phyloP scores from a whole-genome alignment of 2,113 vertebrate species.

The zebrafish (Danio rerio) region GRCz12tu NC_133188.1:39832001-39832500 shows the following conservation, averaged over 20 bases:
- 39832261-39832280: not conserved
- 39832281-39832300: not conserved
- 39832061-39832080: too few species aligned
- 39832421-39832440: constrained; percentile 17
- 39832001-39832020: too few species aligned
- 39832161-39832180: not conserved
- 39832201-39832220: not conserved
- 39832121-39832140: not conserved
- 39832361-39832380: constrained; percentile 56
- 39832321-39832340: constrained; percentile 48
- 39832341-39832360: constrained; percentile 52
- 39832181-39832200: constrained; percentile 6
- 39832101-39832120: not conserved
- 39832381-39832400: constrained; percentile 57
- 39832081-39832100: too few species aligned
- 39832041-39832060: too few species aligned
- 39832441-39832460: constrained; percentile 7
- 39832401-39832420: constrained; percentile 37
- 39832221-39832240: constrained; percentile 6
- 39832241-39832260: constrained; percentile 1
- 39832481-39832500: not conserved
- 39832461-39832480: not conserved
- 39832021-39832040: too few species aligned
- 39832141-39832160: not conserved
- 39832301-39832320: constrained; percentile 26